A percentile compares a stretch with the other conserved stretches of the same genome.
Conservation (phyloP, 92 coral and sea anemone genomes). For the Phenganax stokvisi region DNA sequence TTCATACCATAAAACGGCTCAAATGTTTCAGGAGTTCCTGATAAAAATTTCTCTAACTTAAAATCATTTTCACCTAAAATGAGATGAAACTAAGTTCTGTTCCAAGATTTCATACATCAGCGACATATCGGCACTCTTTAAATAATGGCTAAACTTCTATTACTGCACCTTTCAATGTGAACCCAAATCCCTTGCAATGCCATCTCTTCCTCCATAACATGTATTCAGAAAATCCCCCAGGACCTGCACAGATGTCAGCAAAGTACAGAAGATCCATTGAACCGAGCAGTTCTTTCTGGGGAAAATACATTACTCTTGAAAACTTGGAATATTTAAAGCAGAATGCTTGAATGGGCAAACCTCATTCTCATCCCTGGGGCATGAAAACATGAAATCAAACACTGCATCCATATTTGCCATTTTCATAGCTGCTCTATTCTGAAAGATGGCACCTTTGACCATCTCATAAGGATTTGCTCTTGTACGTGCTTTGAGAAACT, state of each 20-base stretch:
- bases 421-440: constrained; percentile 99
- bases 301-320: neutral
- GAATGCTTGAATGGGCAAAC: constrained; percentile 37
- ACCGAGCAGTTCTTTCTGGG: constrained; percentile 71
- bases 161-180: constrained; percentile 70
- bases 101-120: neutral
- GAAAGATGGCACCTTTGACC: constrained; percentile 91
- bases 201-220: constrained; percentile 89
- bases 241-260: constrained; percentile 97
- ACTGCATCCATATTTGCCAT: constrained; percentile 99
- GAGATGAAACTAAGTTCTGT: neutral
- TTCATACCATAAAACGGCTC: constrained; percentile 85
- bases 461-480: constrained; percentile 95
- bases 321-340: neutral
- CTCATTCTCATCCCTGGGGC: constrained; percentile 66
- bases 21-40: constrained; percentile 98
- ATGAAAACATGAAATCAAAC: constrained; percentile 92
- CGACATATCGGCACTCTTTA: too few relatives aligned
- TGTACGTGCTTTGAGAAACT: constrained; percentile 90
- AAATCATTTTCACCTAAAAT: constrained; percentile 80
- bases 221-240: constrained; percentile 96
- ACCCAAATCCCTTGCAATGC: constrained; percentile 93
- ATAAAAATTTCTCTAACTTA: constrained; percentile 77
- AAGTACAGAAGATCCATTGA: constrained; percentile 83
- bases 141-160: neutral